Conservation (phyloP, 2,888 invertebrate species). For the Nemurella pictetii region DNA sequence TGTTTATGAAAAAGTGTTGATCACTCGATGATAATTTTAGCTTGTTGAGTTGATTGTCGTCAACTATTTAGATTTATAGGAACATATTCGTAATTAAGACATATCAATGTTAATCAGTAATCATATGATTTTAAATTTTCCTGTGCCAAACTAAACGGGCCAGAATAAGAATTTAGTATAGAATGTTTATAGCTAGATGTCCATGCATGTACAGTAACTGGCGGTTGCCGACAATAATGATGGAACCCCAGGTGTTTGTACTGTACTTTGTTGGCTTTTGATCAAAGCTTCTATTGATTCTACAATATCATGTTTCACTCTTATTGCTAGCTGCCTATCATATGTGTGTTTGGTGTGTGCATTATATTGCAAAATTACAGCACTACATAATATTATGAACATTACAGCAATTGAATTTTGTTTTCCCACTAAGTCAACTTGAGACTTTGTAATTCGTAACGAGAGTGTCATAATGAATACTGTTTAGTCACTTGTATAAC, state of each 20-base stretch:
- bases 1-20: background rate
- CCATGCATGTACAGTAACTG: background rate
- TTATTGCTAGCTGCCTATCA: background rate
- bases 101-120: background rate
- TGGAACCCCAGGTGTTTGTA: background rate
- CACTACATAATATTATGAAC: background rate
- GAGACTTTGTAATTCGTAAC: background rate
- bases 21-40: background rate
- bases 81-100: background rate
- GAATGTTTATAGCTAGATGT: background rate
- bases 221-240: background rate
- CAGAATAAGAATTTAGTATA: background rate
- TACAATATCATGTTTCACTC: background rate
- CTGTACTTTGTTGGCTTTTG: background rate
- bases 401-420: background rate
- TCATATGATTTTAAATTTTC: background rate
- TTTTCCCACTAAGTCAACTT: background rate
- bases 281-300: background rate
- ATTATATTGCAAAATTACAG: background rate
- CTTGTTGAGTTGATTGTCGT: background rate
- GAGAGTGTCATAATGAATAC: too few relatives aligned
- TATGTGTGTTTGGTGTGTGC: background rate
- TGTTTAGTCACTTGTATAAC: background rate
- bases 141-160: background rate
- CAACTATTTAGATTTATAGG: background rate